Conservation (phyloP, 2,113 vertebrate species). For the Apistogramma diplotaenia region DNA sequence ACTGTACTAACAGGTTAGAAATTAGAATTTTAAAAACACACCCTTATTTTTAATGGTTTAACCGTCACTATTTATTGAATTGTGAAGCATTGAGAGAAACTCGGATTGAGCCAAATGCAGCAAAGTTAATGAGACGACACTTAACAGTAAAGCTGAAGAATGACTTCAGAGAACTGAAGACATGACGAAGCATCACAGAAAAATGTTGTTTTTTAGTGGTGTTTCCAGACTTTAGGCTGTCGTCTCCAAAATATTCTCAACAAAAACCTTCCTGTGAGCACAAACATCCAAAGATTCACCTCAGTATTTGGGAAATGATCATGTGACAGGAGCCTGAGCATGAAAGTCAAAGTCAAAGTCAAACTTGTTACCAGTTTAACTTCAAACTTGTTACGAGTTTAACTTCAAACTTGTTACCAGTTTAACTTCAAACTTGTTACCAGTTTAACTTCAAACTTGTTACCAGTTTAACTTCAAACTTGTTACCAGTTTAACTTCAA, state of each 20-base stretch:
- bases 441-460: too few species aligned
- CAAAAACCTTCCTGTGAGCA: background rate
- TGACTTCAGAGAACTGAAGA: background rate
- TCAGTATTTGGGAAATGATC: background rate
- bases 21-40: background rate
- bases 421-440: too few species aligned
- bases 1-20: background rate
- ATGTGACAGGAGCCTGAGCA: background rate
- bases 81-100: background rate
- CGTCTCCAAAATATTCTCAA: background rate
- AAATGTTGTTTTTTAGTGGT: background rate
- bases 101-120: background rate
- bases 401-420: too few species aligned
- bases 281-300: background rate
- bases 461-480: too few species aligned
- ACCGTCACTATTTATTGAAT: background rate
- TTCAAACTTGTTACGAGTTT: too few species aligned
- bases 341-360: background rate
- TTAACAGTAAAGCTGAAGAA: too few species aligned
- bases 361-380: background rate
- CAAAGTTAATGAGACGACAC: background rate
- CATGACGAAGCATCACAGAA: background rate
- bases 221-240: background rate
- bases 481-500: too few species aligned
- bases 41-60: too few species aligned